Conservation (phyloP, 2,113 vertebrate species). For the Mobula hypostoma region DNA sequence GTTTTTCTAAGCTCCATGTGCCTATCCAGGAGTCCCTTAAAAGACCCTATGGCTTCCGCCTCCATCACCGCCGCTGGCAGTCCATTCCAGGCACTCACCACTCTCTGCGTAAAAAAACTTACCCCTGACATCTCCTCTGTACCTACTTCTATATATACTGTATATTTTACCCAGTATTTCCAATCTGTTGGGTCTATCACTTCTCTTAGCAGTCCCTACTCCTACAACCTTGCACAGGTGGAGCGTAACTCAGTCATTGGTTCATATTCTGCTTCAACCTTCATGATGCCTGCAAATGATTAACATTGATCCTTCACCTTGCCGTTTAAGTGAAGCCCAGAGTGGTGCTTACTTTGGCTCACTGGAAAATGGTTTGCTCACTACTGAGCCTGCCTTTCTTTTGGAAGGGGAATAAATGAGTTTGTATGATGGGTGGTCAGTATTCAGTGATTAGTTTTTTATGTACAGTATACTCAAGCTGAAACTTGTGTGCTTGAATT, state of each 20-base stretch:
- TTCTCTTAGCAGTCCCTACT: not conserved
- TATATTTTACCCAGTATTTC: not conserved
- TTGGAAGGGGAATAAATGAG: not conserved
- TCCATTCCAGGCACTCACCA: no score
- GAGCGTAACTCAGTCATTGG: not conserved
- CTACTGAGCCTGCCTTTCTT: not conserved
- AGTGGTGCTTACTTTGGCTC: not conserved
- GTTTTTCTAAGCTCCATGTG: no score
- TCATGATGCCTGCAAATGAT: not conserved
- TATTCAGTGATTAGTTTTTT: not conserved
- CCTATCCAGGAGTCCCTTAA: no score
- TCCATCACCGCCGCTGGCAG: no score
- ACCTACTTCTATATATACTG: no score
- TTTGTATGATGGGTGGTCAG: not conserved
- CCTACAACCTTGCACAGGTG: not conserved
- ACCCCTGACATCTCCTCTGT: no score
- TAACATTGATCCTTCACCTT: not conserved
- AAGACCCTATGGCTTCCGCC: no score
- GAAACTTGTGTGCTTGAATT: not conserved
- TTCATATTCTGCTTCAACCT: not conserved
- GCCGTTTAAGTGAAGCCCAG: not conserved
- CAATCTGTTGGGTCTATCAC: not conserved
- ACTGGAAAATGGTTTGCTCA: not conserved
- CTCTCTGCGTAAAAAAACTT: no score
- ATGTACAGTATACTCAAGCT: not conserved